phyloP scores from a whole-genome alignment of 2,113 vertebrate species.

The Chlorodrepanis virens region DNA sequence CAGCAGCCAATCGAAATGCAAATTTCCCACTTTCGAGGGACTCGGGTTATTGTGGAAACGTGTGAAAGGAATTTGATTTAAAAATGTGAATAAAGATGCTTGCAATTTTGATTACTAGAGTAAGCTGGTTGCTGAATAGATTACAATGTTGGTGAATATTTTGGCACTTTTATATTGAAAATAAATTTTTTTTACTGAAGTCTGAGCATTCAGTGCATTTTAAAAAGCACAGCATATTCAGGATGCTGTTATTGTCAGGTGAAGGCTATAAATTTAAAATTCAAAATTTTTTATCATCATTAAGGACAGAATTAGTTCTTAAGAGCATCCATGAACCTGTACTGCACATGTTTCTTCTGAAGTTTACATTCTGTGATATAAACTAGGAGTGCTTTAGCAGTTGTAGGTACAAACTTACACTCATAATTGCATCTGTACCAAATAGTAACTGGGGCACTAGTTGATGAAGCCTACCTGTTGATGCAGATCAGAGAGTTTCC shows the following conservation, averaged over 20 bases:
- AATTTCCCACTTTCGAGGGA: slow-evolving; percentile 93
- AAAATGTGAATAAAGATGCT: slow-evolving; percentile 86
- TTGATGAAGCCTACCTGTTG: not conserved
- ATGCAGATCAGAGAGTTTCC: not conserved
- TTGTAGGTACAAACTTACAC: not conserved
- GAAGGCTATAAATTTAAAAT: not conserved
- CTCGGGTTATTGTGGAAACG: slow-evolving; percentile 93
- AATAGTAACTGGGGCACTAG: not conserved
- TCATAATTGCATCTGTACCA: not conserved
- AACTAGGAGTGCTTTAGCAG: not conserved
- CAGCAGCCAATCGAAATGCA: slow-evolving; percentile 86
- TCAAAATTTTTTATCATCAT: not conserved
- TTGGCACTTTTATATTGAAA: slow-evolving; percentile 87
- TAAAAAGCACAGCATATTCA: not conserved
- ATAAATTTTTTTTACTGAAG: slow-evolving; percentile 80
- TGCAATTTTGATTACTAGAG: slow-evolving; percentile 78
- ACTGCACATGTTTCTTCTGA: not conserved
- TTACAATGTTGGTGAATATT: slow-evolving; percentile 79
- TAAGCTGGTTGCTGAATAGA: slow-evolving; percentile 80
- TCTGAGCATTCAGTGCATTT: slow-evolving; percentile 63
- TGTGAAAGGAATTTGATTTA: slow-evolving; percentile 75
- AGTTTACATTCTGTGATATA: not conserved
- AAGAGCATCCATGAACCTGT: not conserved
- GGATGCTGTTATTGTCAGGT: not conserved
- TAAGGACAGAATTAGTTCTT: not conserved